A percentile compares a stretch with the other conserved stretches of the same genome.
phyloP scores from a whole-genome alignment of 2,113 vertebrate species.

The Oceanodroma tethys region DNA sequence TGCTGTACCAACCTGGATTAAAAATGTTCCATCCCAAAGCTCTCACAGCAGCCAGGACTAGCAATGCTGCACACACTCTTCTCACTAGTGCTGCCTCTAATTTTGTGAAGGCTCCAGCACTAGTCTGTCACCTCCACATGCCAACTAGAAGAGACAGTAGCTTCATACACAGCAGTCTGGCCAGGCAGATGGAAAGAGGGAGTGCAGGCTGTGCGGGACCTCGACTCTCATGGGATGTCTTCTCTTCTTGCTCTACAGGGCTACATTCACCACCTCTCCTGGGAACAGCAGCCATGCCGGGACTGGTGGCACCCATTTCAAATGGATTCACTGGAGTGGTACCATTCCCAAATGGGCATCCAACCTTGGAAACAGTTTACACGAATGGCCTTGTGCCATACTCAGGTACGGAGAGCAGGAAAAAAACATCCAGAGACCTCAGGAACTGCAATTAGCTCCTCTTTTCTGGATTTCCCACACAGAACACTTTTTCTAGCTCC shows the following conservation, averaged over 20 bases:
- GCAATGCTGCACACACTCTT: neutral
- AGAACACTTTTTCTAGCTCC: neutral
- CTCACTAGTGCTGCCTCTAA: neutral
- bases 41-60: neutral
- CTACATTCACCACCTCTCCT: constrained; percentile 93
- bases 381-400: constrained; percentile 93
- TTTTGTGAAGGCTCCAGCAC: neutral
- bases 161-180: neutral
- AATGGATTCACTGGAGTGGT: constrained; percentile 93
- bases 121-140: neutral
- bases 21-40: neutral
- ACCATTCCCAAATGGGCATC: constrained; percentile 91
- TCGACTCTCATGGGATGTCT: neutral
- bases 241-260: constrained; percentile 69
- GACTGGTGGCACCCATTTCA: constrained; percentile 90
- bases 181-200: neutral
- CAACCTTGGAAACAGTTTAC: constrained; percentile 90
- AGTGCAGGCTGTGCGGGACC: neutral
- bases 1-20: neutral
- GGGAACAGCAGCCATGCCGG: constrained; percentile 86
- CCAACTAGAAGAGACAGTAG: neutral
- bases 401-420: constrained; percentile 71
- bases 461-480: neutral
- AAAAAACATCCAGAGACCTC: neutral
- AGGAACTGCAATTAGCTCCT: neutral